Evolutionary conservation across 2,797 vertebrate genomes (phyloP).

Genomic region (Channallabes apus): DNA sequence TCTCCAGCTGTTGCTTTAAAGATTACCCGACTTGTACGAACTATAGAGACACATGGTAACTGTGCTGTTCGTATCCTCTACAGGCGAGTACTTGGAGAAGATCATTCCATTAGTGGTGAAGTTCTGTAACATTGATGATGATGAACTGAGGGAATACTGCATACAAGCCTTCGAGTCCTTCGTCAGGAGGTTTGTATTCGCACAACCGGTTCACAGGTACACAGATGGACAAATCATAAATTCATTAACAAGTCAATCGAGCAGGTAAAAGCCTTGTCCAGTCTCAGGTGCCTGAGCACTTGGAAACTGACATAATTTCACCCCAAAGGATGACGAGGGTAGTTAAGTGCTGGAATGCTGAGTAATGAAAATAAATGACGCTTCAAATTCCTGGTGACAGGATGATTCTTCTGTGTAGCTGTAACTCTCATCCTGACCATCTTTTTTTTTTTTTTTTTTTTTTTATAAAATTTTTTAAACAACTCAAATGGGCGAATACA

Average conservation of each 20-base stretch:
- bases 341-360: background rate
- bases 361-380: background rate
- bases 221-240: background rate
- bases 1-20: conserved; percentile 20
- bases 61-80: conserved; percentile 19
- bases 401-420: background rate
- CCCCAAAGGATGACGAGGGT: too few species aligned
- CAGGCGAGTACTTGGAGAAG: conserved; percentile 60
- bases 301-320: background rate
- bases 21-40: background rate
- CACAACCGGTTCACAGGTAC: background rate
- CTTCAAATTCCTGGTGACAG: too few species aligned
- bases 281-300: background rate
- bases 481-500: background rate
- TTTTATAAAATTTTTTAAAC: background rate
- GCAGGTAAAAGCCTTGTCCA: background rate
- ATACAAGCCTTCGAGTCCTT: conserved; percentile 99
- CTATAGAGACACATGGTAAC: background rate
- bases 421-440: background rate
- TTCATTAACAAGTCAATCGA: background rate
- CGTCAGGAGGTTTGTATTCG: conserved; percentile 85
- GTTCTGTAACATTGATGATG: conserved; percentile 97
- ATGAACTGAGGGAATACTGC: conserved; percentile 97
- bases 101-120: conserved; percentile 76
- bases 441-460: too few species aligned